These are phyloP conservation scores for Clarias fuscus DNA, from an alignment of 2,797 vertebrate genomes.

Conservation along the genomic window DNA sequence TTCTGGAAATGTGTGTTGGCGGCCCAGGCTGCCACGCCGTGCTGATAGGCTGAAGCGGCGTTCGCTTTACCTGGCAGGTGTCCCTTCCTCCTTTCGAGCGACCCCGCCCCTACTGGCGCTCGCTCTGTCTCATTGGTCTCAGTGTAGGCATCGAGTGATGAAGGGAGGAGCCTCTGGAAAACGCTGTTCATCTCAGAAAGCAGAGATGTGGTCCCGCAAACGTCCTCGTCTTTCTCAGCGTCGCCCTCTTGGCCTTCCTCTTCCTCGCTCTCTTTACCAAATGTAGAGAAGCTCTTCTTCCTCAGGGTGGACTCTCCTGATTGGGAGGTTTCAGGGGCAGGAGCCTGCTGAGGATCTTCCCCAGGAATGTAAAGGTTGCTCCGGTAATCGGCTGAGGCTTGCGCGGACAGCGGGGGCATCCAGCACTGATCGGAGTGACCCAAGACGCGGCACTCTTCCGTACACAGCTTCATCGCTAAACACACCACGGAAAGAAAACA, in stretches of 20 bases:
- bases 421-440: constrained; percentile 98
- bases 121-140: constrained; percentile 83
- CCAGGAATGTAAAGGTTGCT: constrained; percentile 97
- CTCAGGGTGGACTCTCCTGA: constrained; percentile 69
- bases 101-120: constrained; percentile 69
- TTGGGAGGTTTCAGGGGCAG: constrained; percentile 67
- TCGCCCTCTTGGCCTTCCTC: constrained; percentile 67
- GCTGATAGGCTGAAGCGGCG: constrained; percentile 79
- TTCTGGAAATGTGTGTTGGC: constrained; percentile 97
- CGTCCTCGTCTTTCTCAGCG: constrained; percentile 75
- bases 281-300: constrained; percentile 95
- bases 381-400: constrained; percentile 86
- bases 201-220: constrained; percentile 83
- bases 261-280: constrained; percentile 90
- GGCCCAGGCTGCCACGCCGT: constrained; percentile 93
- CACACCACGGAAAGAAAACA: background rate
- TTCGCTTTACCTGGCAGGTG: constrained; percentile 83
- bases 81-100: constrained; percentile 87
- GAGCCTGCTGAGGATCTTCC: constrained; percentile 84
- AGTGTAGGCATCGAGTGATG: constrained; percentile 82
- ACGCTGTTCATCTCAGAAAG: constrained; percentile 96
- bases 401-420: constrained; percentile 91
- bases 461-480: constrained; percentile 91
- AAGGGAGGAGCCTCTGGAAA: constrained; percentile 90
- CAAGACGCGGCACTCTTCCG: constrained; percentile 92